Percentiles rank a stretch among this genome's conserved stretches.
Evolutionary conservation across 2,113 vertebrate genomes (phyloP).

Genomic region (Lipotes vexillifer): DNA sequence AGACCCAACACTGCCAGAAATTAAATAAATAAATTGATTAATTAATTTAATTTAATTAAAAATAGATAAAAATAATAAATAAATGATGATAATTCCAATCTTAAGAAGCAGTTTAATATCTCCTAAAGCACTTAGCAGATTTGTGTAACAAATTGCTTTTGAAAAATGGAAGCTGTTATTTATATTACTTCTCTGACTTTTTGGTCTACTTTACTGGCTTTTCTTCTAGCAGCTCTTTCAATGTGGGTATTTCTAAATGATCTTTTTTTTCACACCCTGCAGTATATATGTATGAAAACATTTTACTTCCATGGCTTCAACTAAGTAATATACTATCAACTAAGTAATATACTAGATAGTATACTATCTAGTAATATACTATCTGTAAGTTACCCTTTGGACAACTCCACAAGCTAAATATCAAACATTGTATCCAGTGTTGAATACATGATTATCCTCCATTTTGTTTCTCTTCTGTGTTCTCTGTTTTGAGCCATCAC

Average conservation of each 20-base stretch:
- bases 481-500: background rate
- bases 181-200: background rate
- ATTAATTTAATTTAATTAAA: too few species aligned
- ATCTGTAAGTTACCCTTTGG: background rate
- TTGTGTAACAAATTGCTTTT: background rate
- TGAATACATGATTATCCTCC: background rate
- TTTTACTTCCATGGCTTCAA: background rate
- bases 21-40: too few species aligned
- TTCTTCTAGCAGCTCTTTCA: background rate
- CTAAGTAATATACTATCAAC: background rate
- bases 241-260: background rate
- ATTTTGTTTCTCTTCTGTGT: background rate
- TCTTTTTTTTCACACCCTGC: accelerated
- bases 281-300: background rate
- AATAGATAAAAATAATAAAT: too few species aligned
- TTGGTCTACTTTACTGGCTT: background rate
- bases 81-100: background rate
- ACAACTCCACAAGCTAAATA: background rate
- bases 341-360: background rate
- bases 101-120: background rate
- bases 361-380: background rate
- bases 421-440: background rate
- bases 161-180: background rate
- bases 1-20: too few species aligned
- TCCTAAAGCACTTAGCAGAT: background rate